These are phyloP conservation scores for Celastrina argiolus DNA, from an alignment of 2,888 invertebrate genomes.

Conservation along the genomic window DNA sequence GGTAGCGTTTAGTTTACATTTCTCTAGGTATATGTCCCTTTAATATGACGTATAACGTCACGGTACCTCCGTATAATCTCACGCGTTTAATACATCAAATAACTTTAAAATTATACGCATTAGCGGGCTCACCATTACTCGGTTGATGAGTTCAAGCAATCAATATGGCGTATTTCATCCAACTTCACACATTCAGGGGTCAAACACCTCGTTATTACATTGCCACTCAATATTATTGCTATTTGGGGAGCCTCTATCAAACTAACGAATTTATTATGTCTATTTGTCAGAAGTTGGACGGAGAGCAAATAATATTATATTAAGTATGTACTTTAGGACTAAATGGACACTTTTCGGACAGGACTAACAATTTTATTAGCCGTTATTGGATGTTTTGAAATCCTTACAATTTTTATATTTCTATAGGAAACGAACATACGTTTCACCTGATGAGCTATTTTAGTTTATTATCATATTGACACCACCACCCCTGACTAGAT, in stretches of 20 bases:
- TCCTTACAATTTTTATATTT: no score
- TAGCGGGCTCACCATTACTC: background rate
- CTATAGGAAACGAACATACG: no score
- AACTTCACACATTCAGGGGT: background rate
- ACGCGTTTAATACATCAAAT: no score
- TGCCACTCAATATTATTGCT: background rate
- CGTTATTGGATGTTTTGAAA: no score
- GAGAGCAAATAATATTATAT: background rate
- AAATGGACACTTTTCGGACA: background rate
- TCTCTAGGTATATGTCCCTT: no score
- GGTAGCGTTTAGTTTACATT: no score
- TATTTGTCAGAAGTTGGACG: background rate
- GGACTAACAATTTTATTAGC: no score
- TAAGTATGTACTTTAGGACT: background rate
- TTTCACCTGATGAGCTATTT: no score
- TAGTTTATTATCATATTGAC: no score
- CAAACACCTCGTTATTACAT: background rate
- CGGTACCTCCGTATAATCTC: no score
- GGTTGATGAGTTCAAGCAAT: background rate
- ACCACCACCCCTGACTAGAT: no score
- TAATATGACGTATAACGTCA: no score
- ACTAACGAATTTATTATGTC: background rate
- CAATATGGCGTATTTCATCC: background rate
- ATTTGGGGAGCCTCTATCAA: background rate
- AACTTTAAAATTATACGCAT: background rate